Conservation (phyloP, 2,888 invertebrate genomes). For the Plebejus anna region DNA sequence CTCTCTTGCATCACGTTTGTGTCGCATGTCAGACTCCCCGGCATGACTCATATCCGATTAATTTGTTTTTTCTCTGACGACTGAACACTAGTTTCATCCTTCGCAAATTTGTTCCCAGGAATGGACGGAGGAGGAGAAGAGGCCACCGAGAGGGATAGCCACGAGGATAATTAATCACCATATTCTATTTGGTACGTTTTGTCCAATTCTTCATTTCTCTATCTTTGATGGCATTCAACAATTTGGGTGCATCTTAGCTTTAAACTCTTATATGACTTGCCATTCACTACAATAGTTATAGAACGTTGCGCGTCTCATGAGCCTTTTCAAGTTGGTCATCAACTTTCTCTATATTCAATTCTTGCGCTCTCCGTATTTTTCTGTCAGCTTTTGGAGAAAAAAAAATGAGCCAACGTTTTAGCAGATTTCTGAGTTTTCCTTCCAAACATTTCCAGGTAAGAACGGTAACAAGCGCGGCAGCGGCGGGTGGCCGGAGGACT, state of each 20-base stretch:
- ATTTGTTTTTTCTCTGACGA: not conserved
- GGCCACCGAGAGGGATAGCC: conserved; percentile 75
- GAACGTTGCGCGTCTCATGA: too few species aligned
- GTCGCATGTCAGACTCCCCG: conserved; percentile 1
- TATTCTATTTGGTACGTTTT: conserved; percentile 71
- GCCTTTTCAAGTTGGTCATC: too few species aligned
- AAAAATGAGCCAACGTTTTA: too few species aligned
- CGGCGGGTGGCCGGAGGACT: conserved; percentile 70
- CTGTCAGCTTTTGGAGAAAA: too few species aligned
- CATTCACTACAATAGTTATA: not conserved
- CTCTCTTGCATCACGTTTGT: conserved; percentile 18
- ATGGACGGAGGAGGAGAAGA: conserved; percentile 77
- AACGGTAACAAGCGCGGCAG: conserved; percentile 69
- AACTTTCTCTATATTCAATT: too few species aligned
- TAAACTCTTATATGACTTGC: not conserved
- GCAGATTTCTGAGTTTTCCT: not conserved
- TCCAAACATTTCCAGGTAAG: conserved; percentile 54
- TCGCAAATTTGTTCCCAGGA: conserved; percentile 54
- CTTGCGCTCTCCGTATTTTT: too few species aligned
- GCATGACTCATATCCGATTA: conserved; percentile 19
- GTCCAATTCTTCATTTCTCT: not conserved
- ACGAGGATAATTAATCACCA: conserved; percentile 79
- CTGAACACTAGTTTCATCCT: conserved; percentile 14
- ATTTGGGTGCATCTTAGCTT: not conserved
- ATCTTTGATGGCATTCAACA: too few species aligned